Conservation (phyloP, 2,888 invertebrate genomes). For the Phoronis australis region DNA sequence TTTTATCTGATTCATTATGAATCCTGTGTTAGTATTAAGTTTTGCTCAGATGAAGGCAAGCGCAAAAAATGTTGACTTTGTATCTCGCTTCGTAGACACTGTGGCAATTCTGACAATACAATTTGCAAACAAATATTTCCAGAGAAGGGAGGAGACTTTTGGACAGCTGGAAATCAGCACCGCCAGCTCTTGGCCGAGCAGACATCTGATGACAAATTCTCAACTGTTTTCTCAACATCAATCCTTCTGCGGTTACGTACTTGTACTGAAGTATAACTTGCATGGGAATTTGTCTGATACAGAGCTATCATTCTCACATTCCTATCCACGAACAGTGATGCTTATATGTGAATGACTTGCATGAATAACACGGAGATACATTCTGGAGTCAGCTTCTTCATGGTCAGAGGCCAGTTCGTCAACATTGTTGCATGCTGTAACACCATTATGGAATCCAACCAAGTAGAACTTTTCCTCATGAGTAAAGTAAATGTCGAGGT, state of each 20-base stretch:
- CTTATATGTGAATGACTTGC: constrained; percentile 1
- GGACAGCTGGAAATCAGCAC: not conserved
- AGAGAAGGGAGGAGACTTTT: not conserved
- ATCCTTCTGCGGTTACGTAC: constrained; percentile 1
- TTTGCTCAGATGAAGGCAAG: not conserved
- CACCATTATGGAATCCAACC: not conserved
- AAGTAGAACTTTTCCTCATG: not conserved
- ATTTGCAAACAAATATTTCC: constrained; percentile 2
- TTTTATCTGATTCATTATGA: not conserved
- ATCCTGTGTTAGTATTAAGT: not conserved
- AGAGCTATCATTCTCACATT: constrained; percentile 1
- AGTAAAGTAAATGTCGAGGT: not conserved
- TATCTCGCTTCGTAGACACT: not conserved
- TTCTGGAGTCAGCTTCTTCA: constrained; percentile 7
- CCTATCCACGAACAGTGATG: constrained; percentile 1
- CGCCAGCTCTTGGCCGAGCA: not conserved
- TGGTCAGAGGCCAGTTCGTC: not conserved
- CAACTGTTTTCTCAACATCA: not conserved
- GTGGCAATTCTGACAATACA: not conserved
- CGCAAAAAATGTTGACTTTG: not conserved
- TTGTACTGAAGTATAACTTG: constrained; percentile 1
- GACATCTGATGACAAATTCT: not conserved
- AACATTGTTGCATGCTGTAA: not conserved
- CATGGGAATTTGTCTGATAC: not conserved
- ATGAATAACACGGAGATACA: constrained; percentile 5